Evolutionary conservation across 1,140 invertebrate genomes (phyloP).

Genomic region (Leptopilina boulardi): DNA sequence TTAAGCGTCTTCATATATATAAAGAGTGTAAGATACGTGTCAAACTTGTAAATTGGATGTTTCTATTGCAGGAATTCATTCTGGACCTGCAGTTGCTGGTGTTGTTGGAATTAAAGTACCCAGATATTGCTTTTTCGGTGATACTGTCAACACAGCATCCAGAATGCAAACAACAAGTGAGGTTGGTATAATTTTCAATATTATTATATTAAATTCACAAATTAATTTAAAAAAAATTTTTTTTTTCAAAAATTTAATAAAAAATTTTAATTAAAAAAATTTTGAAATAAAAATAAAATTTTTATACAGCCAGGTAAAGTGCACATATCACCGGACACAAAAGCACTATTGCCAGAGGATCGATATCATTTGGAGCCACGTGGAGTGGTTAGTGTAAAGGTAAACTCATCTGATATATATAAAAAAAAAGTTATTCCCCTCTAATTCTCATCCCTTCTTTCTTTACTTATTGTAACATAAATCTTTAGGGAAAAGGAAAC

Average conservation of each 20-base stretch:
- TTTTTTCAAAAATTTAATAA: not conserved
- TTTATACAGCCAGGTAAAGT: constrained; percentile 81
- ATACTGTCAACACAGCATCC: constrained; percentile 91
- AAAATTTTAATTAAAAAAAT: not conserved
- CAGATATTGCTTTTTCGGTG: constrained; percentile 89
- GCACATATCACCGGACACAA: constrained; percentile 83
- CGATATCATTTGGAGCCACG: constrained; percentile 81
- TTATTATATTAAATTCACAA: not conserved
- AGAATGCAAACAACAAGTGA: constrained; percentile 88
- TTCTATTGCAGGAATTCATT: constrained; percentile 78
- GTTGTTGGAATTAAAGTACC: constrained; percentile 87
- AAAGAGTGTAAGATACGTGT: not conserved
- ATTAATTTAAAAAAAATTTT: not conserved
- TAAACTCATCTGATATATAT: too few species aligned
- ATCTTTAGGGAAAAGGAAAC: constrained; percentile 87
- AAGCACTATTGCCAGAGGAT: constrained; percentile 78
- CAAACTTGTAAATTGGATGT: constrained; percentile 11
- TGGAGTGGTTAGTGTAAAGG: constrained; percentile 86
- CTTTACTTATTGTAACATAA: not conserved
- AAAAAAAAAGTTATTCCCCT: constrained; percentile 23
- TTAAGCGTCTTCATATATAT: not conserved
- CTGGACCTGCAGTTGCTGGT: constrained; percentile 88
- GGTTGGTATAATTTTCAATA: constrained; percentile 74
- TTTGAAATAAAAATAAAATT: not conserved
- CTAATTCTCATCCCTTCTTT: not conserved